A percentile compares a stretch with the other conserved stretches of the same genome.
phyloP scores from a whole-genome alignment of 2,797 vertebrate genomes.

The Poeciliopsis infans region DNA sequence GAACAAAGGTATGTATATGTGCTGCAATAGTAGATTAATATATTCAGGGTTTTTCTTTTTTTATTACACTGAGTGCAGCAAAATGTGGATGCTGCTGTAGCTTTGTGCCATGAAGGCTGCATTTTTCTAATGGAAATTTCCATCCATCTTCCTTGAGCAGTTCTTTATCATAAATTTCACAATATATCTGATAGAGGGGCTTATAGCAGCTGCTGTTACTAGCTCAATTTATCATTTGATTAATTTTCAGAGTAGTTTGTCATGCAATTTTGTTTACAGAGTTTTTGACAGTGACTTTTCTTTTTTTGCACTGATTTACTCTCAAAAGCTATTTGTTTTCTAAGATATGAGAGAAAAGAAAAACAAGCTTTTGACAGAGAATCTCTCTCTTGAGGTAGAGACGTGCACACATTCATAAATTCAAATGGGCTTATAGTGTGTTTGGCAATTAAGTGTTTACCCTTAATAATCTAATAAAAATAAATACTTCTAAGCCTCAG shows the following conservation, averaged over 20 bases:
- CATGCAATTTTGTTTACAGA: not conserved
- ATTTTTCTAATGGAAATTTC: constrained; percentile 11
- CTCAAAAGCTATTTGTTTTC: not conserved
- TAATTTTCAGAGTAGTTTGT: not conserved
- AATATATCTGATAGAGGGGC: not conserved
- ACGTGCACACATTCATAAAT: not conserved
- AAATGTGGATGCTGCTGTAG: not conserved
- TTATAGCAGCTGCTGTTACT: not conserved
- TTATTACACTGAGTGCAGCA: not conserved
- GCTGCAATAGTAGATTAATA: not conserved
- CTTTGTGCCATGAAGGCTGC: constrained; percentile 1
- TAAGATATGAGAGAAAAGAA: not conserved
- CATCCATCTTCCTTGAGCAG: not conserved
- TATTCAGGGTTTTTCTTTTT: not conserved
- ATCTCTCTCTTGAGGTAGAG: not conserved
- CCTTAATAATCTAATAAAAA: not conserved
- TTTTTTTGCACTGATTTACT: not conserved
- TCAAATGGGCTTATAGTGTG: not conserved
- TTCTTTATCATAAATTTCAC: not conserved
- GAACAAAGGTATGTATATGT: not conserved
- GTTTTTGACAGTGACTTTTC: not conserved
- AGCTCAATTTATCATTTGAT: not conserved
- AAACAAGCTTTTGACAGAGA: not conserved
- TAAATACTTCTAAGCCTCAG: not conserved
- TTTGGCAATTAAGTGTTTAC: not conserved